A percentile compares a stretch with the other conserved stretches of the same genome.
Conservation (phyloP, 2,888 invertebrate species). For the Psylliodes chrysocephalus region DNA sequence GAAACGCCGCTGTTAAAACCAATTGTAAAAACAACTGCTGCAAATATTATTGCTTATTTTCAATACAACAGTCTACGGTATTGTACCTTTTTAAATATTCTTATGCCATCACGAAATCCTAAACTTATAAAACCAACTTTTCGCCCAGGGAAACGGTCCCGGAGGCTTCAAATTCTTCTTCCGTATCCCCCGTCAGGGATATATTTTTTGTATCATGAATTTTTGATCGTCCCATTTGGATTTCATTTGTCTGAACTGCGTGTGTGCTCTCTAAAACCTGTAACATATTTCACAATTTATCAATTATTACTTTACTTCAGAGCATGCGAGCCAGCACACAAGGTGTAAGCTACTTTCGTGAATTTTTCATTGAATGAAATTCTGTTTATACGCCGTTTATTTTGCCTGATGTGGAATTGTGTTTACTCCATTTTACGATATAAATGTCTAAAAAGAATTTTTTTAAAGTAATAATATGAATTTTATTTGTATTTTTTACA, state of each 20-base stretch:
- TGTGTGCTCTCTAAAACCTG: not conserved
- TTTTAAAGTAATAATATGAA: too few relatives aligned
- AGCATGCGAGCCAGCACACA: not conserved
- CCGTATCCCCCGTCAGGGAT: constrained; percentile 1
- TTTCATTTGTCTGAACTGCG: constrained; percentile 20
- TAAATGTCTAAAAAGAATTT: too few relatives aligned
- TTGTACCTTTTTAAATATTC: not conserved
- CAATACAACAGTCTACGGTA: too few relatives aligned
- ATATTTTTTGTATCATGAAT: constrained; percentile 17
- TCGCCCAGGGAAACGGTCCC: not conserved
- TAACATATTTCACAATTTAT: constrained; percentile 15
- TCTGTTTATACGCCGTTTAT: not conserved
- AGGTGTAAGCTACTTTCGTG: constrained; percentile 6
- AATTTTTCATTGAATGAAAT: not conserved
- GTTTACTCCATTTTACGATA: not conserved
- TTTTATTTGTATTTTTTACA: too few relatives aligned
- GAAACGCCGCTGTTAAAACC: too few relatives aligned
- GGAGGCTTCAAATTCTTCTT: constrained; percentile 4
- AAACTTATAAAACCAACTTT: not conserved
- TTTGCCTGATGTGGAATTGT: not conserved
- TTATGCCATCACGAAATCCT: not conserved
- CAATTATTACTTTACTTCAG: constrained; percentile 6
- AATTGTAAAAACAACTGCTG: too few relatives aligned
- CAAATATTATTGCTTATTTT: too few relatives aligned
- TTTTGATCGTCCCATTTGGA: constrained; percentile 16